Evolutionary conservation across 2,113 vertebrate genomes (phyloP).

Genomic region (Psilopsiagon aurifrons): DNA sequence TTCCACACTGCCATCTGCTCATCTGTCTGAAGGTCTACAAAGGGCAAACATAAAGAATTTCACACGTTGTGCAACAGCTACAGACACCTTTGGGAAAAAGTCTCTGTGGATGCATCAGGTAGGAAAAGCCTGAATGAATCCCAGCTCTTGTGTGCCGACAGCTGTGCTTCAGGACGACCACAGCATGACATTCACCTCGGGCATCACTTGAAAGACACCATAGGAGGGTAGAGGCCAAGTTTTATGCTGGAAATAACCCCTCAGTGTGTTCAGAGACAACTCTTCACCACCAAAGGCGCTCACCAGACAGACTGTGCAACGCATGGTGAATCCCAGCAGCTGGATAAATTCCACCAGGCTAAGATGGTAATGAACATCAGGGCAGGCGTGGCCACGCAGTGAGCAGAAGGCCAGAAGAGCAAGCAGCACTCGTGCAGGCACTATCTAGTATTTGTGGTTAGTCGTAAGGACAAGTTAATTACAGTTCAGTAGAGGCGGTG

Average conservation of each 20-base stretch:
- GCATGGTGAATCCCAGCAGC: neutral
- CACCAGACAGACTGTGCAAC: neutral
- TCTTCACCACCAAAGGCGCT: neutral
- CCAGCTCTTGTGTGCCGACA: neutral
- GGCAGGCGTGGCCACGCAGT: accelerated
- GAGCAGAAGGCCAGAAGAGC: neutral
- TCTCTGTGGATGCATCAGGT: neutral
- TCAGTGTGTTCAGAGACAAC: neutral
- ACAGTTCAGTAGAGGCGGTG: neutral
- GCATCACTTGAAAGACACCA: accelerated
- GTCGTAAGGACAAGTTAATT: neutral
- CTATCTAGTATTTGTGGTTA: neutral
- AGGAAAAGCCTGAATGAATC: neutral
- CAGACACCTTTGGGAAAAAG: neutral
- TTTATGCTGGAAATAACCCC: neutral
- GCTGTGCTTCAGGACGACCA: neutral
- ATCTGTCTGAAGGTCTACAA: neutral
- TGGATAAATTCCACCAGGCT: neutral
- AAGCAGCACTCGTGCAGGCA: neutral
- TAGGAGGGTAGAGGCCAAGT: too few relatives aligned
- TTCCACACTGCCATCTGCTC: neutral
- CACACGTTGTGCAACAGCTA: accelerated
- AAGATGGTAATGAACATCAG: accelerated
- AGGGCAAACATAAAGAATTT: neutral
- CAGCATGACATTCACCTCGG: neutral